Conservation (phyloP, 2,888 invertebrate genomes). For the Synanthedon myopaeformis region DNA sequence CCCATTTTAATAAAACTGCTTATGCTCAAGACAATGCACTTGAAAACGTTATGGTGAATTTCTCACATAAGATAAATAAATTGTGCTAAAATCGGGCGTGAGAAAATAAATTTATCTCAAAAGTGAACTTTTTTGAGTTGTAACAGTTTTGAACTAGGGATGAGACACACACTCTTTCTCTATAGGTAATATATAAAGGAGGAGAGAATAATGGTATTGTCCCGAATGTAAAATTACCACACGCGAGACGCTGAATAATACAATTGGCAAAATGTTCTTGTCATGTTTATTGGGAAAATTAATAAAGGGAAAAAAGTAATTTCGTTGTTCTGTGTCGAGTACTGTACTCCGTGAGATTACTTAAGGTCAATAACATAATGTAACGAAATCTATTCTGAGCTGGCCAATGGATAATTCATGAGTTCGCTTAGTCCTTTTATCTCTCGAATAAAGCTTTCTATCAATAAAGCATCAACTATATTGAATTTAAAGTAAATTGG, state of each 20-base stretch:
- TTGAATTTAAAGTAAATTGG: not conserved
- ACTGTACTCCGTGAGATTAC: not conserved
- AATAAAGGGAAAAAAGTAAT: not conserved
- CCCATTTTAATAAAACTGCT: too few species aligned
- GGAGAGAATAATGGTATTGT: slow-evolving; percentile 20
- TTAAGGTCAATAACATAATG: not conserved
- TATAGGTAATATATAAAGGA: slow-evolving; percentile 8
- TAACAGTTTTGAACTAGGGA: too few species aligned
- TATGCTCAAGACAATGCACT: too few species aligned
- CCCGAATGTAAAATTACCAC: slow-evolving; percentile 18
- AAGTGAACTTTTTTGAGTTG: too few species aligned
- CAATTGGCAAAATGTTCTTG: slow-evolving; percentile 17
- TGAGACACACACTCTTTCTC: not conserved
- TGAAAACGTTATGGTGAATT: too few species aligned
- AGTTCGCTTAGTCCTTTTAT: slow-evolving; percentile 1
- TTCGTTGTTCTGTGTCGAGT: not conserved
- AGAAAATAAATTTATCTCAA: too few species aligned
- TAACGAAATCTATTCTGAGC: not conserved
- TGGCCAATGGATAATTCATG: slow-evolving; percentile 4
- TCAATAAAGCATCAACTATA: not conserved
- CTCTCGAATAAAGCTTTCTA: not conserved
- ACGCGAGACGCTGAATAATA: slow-evolving; percentile 12
- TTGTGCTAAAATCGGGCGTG: too few species aligned
- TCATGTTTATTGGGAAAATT: slow-evolving; percentile 8
- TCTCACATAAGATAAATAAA: too few species aligned